Evolutionary conservation across 2,113 vertebrate genomes (phyloP).

Genomic region (Dicentrarchus labrax): DNA sequence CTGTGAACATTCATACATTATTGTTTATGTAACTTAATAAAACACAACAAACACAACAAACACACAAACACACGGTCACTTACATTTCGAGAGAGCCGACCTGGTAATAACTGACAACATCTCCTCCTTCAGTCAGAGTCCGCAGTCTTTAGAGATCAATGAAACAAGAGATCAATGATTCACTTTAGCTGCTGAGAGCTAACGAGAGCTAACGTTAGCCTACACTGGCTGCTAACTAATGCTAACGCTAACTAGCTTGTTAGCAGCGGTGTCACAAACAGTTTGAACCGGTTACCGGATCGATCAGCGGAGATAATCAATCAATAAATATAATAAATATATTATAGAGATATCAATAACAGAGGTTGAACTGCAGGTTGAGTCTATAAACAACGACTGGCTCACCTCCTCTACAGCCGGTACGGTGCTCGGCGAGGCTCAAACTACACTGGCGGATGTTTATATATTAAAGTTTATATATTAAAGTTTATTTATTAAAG

Average conservation of each 20-base stretch:
- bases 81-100: slow-evolving; percentile 54
- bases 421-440: no score
- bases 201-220: not conserved
- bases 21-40: not conserved
- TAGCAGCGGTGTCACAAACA: no score
- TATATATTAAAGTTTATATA: no score
- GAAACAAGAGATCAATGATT: not conserved
- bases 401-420: no score
- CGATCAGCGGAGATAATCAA: no score
- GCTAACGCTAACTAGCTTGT: not conserved
- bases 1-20: not conserved
- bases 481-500: no score
- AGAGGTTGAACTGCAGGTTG: no score
- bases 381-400: no score
- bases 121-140: slow-evolving; percentile 8
- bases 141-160: not conserved
- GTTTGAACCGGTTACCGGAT: no score
- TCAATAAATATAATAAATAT: no score
- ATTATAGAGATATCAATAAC: no score
- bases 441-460: no score
- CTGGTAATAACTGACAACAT: slow-evolving; percentile 55
- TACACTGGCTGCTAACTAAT: not conserved
- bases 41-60: not conserved
- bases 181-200: slow-evolving; percentile 1
- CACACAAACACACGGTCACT: slow-evolving; percentile 25